Base-by-base conservation (phyloP, 2,113 vertebrate species). In the Donacobius atricapilla region DNA sequence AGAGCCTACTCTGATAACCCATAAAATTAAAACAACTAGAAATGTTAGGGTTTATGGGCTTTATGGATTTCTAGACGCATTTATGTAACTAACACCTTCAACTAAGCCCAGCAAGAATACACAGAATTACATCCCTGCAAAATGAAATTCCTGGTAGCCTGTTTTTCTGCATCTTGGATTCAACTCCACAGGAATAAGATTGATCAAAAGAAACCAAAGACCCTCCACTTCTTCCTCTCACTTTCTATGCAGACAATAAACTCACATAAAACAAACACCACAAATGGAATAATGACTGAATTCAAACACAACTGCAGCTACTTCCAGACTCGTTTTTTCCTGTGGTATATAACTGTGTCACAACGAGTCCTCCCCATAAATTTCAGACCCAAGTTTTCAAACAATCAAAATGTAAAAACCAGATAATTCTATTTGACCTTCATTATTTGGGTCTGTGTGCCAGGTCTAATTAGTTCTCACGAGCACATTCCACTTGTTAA, bases 381-480 rank as follows among this genome's bases (percentile, higher is more conserved):
- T 42, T 80, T 90, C 53, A 72, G 71, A 85, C 25, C 35, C 39
- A 73, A 44, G 35, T 89, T 87, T 89, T 83, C 56, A 90, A 96
- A 53, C 83, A 75, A 90, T 54, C 89, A 93, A 72, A 93, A 89
- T 40, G 47, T 9, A 92, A 88, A 47, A 48, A 37, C 0, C 54
- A 37, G 95, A 56, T 50, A 90, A 97, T 94, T 70, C 51, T 44
- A 66, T 50, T 81, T 96, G 94, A 95, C 69, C 95, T 94, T 96
- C 96, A 96, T 94, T 97, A 96, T 94, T 90, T 94, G 92, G 81
- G 61, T 77, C 82, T 90, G 44, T 20, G 63, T 91, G 87, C 87
- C 96, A 97, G 89, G 51, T 89, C 87, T 94, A 91, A 97, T 96
- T 87, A 97, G 72, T 77, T 97, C 71, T 89, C 70, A 86, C 8